Base-by-base conservation (phyloP, 2,888 invertebrate genomes). In the Napeogenes sylphis region DNA sequence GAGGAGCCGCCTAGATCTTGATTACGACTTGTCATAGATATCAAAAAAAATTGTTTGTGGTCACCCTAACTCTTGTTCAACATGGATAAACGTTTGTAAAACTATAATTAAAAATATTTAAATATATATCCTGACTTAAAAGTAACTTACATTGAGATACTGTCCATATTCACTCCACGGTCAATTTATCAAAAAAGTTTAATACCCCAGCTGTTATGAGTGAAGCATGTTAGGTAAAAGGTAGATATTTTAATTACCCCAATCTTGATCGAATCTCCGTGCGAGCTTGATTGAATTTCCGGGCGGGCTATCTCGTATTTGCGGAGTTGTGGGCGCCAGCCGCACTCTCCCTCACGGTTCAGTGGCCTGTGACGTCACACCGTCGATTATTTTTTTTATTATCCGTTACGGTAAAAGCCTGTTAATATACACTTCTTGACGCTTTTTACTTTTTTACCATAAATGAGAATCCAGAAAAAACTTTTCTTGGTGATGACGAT, bases 241-340 rank as follows among this genome's bases (percentile, higher is more conserved):
- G 58, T 81, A 80, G 80, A 82, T 81, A 86, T 87, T 87, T 87
- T 89, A 89, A 89, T 87, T 87, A 89, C 83, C 82, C 83, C 80
- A 83, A 87, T 88, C 86, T 86, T 86, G 85, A 88, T 89, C 79
- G 85, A 84, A 88, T 87, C 84, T 85, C 85, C 80, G 83, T 81
- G 81, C 82, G 81, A 81, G 85, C 83, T 80, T 88, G 87, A 89
- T 89, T 87, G 87, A 87, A 88, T 88, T 89, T 87, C 87, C 87
- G 85, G 80, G 72, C 82, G 80, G 78, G 83, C 83, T 84, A 84
- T 84, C 78, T 80, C 82, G 84, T 87, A 84, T 88, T 87, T 87
- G 87, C 81, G 75, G 75, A 85, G 82, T 76, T 83, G 84, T 78
- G 79, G 81, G 77, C 74, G 77, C 74, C 74, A 71, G 74, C 76